These are phyloP conservation scores for Pristionchus japonicus DNA, from an alignment of 2,888 invertebrate genomes.

Conservation along the genomic window DNA sequence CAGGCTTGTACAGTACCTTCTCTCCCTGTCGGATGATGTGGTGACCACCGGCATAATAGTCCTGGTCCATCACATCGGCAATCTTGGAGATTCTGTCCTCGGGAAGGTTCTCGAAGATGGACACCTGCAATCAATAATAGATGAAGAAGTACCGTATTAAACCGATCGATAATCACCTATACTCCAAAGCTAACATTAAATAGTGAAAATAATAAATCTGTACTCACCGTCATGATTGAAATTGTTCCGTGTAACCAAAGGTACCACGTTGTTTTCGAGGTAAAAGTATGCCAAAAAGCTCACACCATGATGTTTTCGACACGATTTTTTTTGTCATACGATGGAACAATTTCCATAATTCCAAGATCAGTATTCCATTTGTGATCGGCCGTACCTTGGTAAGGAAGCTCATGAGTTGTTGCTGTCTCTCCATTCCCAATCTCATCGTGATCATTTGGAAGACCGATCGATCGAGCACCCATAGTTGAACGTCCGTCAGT, in stretches of 20 bases:
- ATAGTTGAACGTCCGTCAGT: constrained; percentile 86
- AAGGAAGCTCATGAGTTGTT: constrained; percentile 88
- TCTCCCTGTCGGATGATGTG: constrained; percentile 89
- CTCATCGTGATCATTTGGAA: constrained; percentile 92
- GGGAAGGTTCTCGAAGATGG: constrained; percentile 72
- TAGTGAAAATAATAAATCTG: too few relatives aligned
- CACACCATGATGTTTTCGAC: not conserved
- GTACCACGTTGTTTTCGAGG: not conserved
- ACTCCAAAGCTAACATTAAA: too few relatives aligned
- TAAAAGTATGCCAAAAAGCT: constrained; percentile 11
- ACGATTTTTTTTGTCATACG: not conserved
- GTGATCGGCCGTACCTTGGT: constrained; percentile 70
- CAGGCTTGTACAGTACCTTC: constrained; percentile 76
- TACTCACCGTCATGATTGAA: too few relatives aligned
- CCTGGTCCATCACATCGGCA: constrained; percentile 87
- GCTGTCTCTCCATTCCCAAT: constrained; percentile 87
- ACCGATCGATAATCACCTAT: not conserved
- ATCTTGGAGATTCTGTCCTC: constrained; percentile 80
- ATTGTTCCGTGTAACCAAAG: too few relatives aligned
- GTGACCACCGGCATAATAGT: constrained; percentile 84
- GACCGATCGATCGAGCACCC: constrained; percentile 89
- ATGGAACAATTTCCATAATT: not conserved
- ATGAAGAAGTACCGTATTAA: not conserved
- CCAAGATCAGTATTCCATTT: not conserved
- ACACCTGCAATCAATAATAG: constrained; percentile 59